phyloP scores from a whole-genome alignment of 2,888 invertebrate species.

The Gymnoscelis rufifasciata region DNA sequence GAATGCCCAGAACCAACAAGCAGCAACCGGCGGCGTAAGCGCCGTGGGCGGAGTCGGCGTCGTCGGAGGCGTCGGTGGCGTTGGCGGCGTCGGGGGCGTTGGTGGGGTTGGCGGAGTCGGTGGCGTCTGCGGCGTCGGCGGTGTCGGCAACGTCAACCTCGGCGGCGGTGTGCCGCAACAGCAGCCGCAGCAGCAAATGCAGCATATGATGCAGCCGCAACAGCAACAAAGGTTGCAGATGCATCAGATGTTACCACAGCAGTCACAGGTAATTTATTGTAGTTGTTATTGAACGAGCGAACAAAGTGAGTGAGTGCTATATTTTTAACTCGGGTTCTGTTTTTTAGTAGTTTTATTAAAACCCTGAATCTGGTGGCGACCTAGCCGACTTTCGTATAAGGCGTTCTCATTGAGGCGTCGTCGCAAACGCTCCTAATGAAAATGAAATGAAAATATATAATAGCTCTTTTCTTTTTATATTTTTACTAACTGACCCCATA shows the following conservation, averaged over 20 bases:
- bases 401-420: too few relatives aligned
- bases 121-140: slow-evolving; percentile 48
- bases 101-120: slow-evolving; percentile 34
- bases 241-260: slow-evolving; percentile 78
- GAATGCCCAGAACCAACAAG: slow-evolving; percentile 73
- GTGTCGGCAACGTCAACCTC: slow-evolving; percentile 45
- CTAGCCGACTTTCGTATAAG: too few relatives aligned
- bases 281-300: too few relatives aligned
- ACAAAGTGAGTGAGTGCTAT: too few relatives aligned
- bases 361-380: too few relatives aligned
- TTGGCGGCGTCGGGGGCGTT: slow-evolving; percentile 43
- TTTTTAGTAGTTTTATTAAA: too few relatives aligned
- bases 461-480: too few relatives aligned
- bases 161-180: slow-evolving; percentile 63
- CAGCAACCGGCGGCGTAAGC: slow-evolving; percentile 52
- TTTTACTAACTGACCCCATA: too few relatives aligned
- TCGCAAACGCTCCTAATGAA: too few relatives aligned
- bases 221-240: slow-evolving; percentile 79
- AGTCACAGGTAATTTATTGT: slow-evolving; percentile 69
- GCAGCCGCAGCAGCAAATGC: slow-evolving; percentile 70
- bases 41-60: slow-evolving; percentile 31
- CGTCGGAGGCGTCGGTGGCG: slow-evolving; percentile 30
- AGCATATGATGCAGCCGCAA: slow-evolving; percentile 80
- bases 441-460: too few relatives aligned
- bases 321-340: too few relatives aligned